A percentile compares a stretch with the other conserved stretches of the same genome.
phyloP scores from a whole-genome alignment of 2,797 vertebrate genomes.

The Vespertilio murinus region DNA sequence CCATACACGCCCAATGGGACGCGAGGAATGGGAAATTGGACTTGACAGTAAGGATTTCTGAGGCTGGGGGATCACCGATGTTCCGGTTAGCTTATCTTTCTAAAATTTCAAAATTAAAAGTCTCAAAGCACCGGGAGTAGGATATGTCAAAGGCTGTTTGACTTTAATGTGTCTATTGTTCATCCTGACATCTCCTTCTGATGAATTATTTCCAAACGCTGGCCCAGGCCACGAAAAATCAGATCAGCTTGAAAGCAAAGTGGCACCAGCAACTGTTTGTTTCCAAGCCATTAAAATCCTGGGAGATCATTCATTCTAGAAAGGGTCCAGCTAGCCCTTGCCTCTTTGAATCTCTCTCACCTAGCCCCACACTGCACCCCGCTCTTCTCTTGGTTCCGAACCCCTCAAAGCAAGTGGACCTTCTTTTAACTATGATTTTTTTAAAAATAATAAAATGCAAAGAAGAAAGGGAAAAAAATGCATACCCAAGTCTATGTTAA shows the following conservation, averaged over 20 bases:
- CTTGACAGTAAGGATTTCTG: slow-evolving; percentile 63
- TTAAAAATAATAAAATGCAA: neutral
- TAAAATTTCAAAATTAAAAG: slow-evolving; percentile 71
- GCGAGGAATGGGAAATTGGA: slow-evolving; percentile 3
- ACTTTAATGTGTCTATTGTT: slow-evolving; percentile 38
- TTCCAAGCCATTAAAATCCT: neutral
- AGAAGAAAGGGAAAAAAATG: slow-evolving; percentile 16
- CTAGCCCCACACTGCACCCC: no score
- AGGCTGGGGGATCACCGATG: slow-evolving; percentile 50
- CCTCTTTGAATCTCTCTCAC: neutral
- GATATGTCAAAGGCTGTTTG: slow-evolving; percentile 27
- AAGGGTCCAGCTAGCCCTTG: neutral
- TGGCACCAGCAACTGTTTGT: slow-evolving; percentile 15
- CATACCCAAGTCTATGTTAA: neutral
- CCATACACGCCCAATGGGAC: neutral
- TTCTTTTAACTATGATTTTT: neutral
- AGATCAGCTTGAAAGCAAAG: slow-evolving; percentile 50
- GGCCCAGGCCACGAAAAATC: slow-evolving; percentile 8
- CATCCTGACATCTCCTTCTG: slow-evolving; percentile 56
- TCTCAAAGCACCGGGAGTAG: slow-evolving; percentile 6
- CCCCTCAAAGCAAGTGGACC: neutral
- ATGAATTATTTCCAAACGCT: slow-evolving; percentile 68
- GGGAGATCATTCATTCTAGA: neutral
- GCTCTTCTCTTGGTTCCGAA: neutral
- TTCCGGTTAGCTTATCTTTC: slow-evolving; percentile 65